Conservation (phyloP, 2,888 invertebrate genomes). For the Lepidonotus clava region DNA sequence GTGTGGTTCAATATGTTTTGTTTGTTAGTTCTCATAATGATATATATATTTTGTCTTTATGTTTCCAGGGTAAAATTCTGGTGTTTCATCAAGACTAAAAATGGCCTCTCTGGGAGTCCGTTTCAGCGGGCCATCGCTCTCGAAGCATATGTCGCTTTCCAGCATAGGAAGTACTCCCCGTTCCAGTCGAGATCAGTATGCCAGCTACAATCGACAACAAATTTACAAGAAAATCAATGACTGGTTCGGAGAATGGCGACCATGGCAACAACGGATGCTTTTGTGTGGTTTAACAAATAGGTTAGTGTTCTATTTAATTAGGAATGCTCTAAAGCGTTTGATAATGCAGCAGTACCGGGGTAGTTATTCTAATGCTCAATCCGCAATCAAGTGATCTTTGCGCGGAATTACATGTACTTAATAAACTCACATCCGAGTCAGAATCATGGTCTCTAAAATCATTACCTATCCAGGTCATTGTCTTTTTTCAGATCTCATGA, state of each 20-base stretch:
- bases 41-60: neutral
- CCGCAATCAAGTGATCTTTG: too few species aligned
- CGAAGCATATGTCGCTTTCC: conserved; percentile 18
- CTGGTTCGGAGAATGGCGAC: conserved; percentile 75
- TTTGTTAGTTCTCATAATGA: too few species aligned
- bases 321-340: too few species aligned
- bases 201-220: conserved; percentile 71
- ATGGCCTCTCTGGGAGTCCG: neutral
- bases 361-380: too few species aligned
- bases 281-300: conserved; percentile 75
- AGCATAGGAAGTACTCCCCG: conserved; percentile 6
- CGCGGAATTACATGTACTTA: too few species aligned
- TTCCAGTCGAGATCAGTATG: neutral
- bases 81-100: neutral
- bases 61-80: neutral
- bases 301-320: conserved; percentile 57
- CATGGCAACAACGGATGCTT: conserved; percentile 75
- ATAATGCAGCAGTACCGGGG: too few species aligned
- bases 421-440: too few species aligned
- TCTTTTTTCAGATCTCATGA: too few species aligned
- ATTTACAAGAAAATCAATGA: conserved; percentile 73
- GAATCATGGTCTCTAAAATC: too few species aligned
- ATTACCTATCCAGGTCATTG: too few species aligned
- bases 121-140: neutral
- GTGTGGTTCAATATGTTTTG: too few species aligned